phyloP scores from a whole-genome alignment of 92 coral and sea anemone species.

The Umimayanthus chanpuru region DNA sequence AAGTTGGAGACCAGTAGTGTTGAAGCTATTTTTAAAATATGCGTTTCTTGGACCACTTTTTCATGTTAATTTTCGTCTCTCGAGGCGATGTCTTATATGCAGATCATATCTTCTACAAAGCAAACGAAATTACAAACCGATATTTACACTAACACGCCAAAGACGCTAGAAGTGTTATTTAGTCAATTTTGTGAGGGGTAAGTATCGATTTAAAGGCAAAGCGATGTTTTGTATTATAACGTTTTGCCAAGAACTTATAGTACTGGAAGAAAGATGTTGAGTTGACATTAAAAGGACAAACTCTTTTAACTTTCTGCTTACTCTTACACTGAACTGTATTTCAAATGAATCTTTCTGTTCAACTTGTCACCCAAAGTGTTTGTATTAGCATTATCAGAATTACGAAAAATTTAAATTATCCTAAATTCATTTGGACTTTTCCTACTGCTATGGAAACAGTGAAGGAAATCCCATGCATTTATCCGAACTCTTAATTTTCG shows the following conservation, averaged over 20 bases:
- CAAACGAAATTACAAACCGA: background rate
- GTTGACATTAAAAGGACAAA: background rate
- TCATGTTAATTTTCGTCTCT: background rate
- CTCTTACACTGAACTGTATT: background rate
- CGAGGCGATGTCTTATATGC: background rate
- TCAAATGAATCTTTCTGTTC: background rate
- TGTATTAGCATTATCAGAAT: background rate
- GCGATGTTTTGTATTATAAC: background rate
- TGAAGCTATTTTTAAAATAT: background rate
- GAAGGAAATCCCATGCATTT: background rate
- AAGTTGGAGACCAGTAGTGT: background rate
- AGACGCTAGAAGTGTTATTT: background rate
- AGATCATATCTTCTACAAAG: too few relatives aligned
- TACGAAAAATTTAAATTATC: background rate
- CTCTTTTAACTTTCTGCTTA: background rate
- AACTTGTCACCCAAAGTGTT: background rate
- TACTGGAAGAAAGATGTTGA: too few relatives aligned
- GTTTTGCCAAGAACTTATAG: background rate
- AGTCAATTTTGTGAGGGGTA: background rate
- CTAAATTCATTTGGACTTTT: background rate
- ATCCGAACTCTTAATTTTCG: too few relatives aligned
- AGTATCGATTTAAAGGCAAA: background rate
- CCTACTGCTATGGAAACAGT: background rate
- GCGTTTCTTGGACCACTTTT: background rate
- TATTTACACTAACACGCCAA: background rate